phyloP scores from a whole-genome alignment of 2,888 invertebrate genomes.

The Tenthredo scrophulariae region DNA sequence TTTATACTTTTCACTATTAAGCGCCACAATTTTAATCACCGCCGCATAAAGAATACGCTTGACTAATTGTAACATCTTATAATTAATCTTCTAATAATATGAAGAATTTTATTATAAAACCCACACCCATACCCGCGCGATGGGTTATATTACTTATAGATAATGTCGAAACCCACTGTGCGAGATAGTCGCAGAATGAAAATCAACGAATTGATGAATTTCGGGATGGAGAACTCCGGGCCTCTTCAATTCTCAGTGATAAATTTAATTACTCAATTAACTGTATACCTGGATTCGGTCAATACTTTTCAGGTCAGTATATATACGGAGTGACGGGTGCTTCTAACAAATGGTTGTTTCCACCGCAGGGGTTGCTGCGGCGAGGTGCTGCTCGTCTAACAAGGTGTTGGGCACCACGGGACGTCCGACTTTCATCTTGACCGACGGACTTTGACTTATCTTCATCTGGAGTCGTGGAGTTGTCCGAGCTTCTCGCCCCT shows the following conservation, averaged over 20 bases:
- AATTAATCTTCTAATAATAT: not conserved
- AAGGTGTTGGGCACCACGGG: slow-evolving; percentile 74
- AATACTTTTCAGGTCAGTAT: slow-evolving; percentile 23
- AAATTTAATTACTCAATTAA: slow-evolving; percentile 52
- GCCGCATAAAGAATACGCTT: not conserved
- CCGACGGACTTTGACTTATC: slow-evolving; percentile 73
- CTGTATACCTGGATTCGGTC: slow-evolving; percentile 27
- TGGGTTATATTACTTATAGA: too few species aligned
- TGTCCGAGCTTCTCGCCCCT: slow-evolving; percentile 53
- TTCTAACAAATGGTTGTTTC: slow-evolving; percentile 74
- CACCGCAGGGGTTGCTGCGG: slow-evolving; percentile 70
- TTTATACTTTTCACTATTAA: slow-evolving; percentile 13
- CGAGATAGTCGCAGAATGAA: not conserved
- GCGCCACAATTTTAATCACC: slow-evolving; percentile 14
- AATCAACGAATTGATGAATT: not conserved
- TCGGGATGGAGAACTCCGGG: not conserved
- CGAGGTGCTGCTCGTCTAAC: slow-evolving; percentile 70
- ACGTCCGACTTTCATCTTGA: slow-evolving; percentile 72
- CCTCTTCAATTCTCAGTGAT: slow-evolving; percentile 8
- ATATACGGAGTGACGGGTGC: slow-evolving; percentile 49
- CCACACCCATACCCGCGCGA: too few species aligned
- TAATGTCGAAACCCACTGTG: not conserved
- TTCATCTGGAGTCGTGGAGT: slow-evolving; percentile 66
- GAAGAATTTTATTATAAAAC: too few species aligned
- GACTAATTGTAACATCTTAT: slow-evolving; percentile 26